Evolutionary conservation across 2,113 vertebrate genomes (phyloP).

Genomic region (Calyptomena viridis): DNA sequence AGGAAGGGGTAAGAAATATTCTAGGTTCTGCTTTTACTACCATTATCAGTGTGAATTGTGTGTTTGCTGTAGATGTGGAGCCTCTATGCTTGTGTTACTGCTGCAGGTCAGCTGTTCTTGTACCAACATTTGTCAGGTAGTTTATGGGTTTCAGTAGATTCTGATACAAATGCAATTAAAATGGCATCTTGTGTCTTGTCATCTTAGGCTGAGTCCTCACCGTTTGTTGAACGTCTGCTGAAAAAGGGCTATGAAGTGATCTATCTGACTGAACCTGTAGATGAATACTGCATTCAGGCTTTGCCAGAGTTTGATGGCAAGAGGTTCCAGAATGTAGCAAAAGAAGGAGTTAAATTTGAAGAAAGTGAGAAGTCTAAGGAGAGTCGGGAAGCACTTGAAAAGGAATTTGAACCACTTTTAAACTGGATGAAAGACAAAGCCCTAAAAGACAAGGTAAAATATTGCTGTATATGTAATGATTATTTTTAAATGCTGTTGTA

Average conservation of each 20-base stretch:
- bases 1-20: rapidly evolving
- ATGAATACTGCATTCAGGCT: constrained; percentile 98
- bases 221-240: constrained; percentile 93
- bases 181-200: background rate
- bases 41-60: background rate
- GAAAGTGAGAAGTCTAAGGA: constrained; percentile 95
- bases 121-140: rapidly evolving
- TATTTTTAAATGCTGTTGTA: background rate
- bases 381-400: constrained; percentile 88
- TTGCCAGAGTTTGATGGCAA: constrained; percentile 97
- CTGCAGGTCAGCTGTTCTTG: background rate
- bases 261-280: constrained; percentile 96
- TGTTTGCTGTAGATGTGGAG: background rate
- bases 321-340: constrained; percentile 97
- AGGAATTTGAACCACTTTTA: constrained; percentile 92
- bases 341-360: constrained; percentile 95
- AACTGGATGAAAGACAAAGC: constrained; percentile 97
- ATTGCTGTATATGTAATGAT: rapidly evolving
- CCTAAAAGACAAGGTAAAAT: constrained; percentile 90
- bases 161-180: background rate
- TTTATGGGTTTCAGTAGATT: background rate
- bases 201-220: constrained; percentile 90
- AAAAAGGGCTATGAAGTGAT: constrained; percentile 99
- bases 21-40: background rate
- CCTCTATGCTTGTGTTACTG: background rate